Base-by-base conservation (phyloP, 37 sponge, comb jelly and placozoan species). In the Eunapius fragilis region DNA sequence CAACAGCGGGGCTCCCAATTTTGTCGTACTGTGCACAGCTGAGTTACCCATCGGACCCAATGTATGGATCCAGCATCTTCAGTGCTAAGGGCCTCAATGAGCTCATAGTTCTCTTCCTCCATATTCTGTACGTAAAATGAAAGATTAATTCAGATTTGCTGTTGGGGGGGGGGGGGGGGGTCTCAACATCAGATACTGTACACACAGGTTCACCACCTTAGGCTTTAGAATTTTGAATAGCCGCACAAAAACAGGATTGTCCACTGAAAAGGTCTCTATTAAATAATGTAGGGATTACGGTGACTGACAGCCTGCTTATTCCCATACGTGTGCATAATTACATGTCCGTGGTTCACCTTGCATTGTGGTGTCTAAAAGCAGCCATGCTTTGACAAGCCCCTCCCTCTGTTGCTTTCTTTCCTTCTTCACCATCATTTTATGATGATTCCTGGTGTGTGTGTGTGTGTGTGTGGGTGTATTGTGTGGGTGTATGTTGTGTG, bases 371-470 rank as follows among this genome's bases (percentile, higher is more conserved):
- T 81, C 92, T 31, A 94, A 74, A 9, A 94, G 68, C 31, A 92
- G 92, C 95, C 95, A 94, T 37, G 95, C 95, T 78, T 91, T 89
- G n/a, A 92, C 89, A 31, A 94, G 78, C 49, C 83, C 87, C 37
- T 74, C 83, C 73, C 95, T 79, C 70, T 88, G 89, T 50, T 73
- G 68, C 3, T n/a, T 31, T 17, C 95, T 75, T 47, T 94, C 92
- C 75, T 89, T 81, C 74, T 92, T 94, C 2, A 92, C 92, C 75
- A 78, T 77, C 36, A 86, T 85, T 75, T 94, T 94, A 31, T 85
- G 73, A 38, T 78, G 71, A 37, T 85, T 48, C 93, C 93, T 92
- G 25, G 22, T 58, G 14, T 11, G 17, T 58, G 6, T 10, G n/a
- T n/a, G n/a, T n/a, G n/a, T n/a, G n/a, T n/a, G n/a, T n/a, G n/a